Base-by-base conservation (phyloP, 1,140 invertebrate species). In the Leptonema lineaticorne region DNA sequence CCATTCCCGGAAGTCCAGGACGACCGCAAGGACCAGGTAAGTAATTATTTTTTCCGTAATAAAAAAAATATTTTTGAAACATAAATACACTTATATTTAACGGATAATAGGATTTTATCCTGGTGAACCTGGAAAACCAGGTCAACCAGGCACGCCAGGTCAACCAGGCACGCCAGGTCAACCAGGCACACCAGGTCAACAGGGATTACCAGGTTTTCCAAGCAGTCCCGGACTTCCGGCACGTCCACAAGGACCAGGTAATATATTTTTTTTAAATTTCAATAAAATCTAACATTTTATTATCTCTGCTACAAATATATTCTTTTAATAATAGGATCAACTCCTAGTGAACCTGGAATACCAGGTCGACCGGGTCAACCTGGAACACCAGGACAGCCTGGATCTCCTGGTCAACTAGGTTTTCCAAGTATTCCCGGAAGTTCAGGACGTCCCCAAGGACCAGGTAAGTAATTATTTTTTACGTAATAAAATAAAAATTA, bases 1-100 rank as follows among this genome's bases (percentile, higher is more conserved):
- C 74, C 33, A 69, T 69, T 2, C 76, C 75, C 0, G 75, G 76
- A 1, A 69, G 37, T 14, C 68, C 69, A 18, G 73, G 70, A 48
- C 14, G 20, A 57, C 73, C 75, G 20, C 74, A 73, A 0, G 22
- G 29, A 16, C 76, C 75, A 56, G 77, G 77, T 0, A 59, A 71
- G n/a, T n/a, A n/a, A n/a, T n/a, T n/a, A n/a, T n/a, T n/a, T n/a
- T n/a, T n/a, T n/a, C n/a, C n/a, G n/a, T n/a, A n/a, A n/a, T n/a
- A n/a, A n/a, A n/a, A n/a, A n/a, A n/a, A n/a, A n/a, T n/a, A n/a
- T n/a, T n/a, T n/a, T n/a, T n/a, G n/a, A n/a, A n/a, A n/a, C n/a
- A n/a, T n/a, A n/a, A n/a, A n/a, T n/a, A n/a, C n/a, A n/a, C n/a
- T n/a, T n/a, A n/a, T n/a, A n/a, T n/a, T n/a, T n/a, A n/a, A n/a